Percentiles rank a stretch among this genome's conserved stretches.
These are phyloP conservation scores for Campoletis sonorensis DNA, from an alignment of 1,140 invertebrate genomes.

Conservation along the genomic window DNA sequence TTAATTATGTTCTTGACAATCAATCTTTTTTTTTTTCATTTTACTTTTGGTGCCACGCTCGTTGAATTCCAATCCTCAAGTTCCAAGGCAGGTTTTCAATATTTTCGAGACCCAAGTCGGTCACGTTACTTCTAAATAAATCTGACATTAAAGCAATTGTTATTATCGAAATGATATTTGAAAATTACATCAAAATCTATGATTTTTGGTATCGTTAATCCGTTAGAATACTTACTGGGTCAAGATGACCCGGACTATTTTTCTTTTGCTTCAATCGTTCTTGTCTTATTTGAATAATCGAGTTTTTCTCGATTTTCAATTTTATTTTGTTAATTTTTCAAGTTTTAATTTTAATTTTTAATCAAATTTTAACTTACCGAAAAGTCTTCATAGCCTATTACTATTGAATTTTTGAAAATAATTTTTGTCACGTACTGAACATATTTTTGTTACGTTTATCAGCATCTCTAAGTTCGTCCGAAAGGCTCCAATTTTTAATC, in stretches of 20 bases:
- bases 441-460: conserved; percentile 60
- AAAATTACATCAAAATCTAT: too few species aligned
- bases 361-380: neutral
- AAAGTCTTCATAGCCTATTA: neutral
- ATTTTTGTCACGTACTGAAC: conserved; percentile 56
- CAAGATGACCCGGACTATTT: too few species aligned
- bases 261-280: too few species aligned
- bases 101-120: conserved; percentile 50
- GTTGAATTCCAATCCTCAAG: conserved; percentile 58
- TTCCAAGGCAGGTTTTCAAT: conserved; percentile 53
- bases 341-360: neutral
- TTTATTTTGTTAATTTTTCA: neutral
- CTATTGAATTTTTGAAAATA: neutral
- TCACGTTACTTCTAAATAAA: conserved; percentile 63
- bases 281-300: too few species aligned
- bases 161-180: too few species aligned
- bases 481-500: conserved; percentile 44
- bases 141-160: conserved; percentile 49
- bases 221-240: too few species aligned
- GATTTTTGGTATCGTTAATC: too few species aligned
- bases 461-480: conserved; percentile 56
- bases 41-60: conserved; percentile 63
- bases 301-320: neutral
- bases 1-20: too few species aligned
- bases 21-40: neutral